These are phyloP conservation scores for Apus apus DNA, from an alignment of 2,113 vertebrate species.

Conservation along the genomic window DNA sequence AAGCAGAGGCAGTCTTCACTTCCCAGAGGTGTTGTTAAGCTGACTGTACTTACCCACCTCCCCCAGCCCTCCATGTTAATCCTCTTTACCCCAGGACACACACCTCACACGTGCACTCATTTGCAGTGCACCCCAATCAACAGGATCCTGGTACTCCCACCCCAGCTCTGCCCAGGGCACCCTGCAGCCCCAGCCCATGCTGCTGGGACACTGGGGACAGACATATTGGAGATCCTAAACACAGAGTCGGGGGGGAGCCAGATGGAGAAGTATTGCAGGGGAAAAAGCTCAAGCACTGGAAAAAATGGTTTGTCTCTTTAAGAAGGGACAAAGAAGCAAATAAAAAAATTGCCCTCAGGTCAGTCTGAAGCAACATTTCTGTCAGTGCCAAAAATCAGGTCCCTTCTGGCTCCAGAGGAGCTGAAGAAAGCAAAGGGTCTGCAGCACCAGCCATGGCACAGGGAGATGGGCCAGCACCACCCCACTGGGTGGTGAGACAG, in stretches of 20 bases:
- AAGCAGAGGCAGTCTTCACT: neutral
- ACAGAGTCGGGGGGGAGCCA: neutral
- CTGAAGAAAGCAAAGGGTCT: neutral
- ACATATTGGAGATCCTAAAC: accelerated
- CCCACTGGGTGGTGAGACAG: neutral
- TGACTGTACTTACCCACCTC: neutral
- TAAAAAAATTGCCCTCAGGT: neutral
- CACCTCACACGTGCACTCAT: accelerated
- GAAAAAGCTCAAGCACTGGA: neutral
- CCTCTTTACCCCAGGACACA: neutral
- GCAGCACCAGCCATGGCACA: accelerated
- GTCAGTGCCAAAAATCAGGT: neutral
- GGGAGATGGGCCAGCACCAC: neutral
- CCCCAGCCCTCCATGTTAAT: neutral
- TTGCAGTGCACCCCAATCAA: accelerated
- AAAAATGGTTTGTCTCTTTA: neutral
- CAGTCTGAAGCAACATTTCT: slow-evolving; percentile 6
- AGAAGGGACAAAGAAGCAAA: neutral
- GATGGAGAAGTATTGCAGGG: neutral
- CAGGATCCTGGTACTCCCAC: neutral
- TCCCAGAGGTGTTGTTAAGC: neutral
- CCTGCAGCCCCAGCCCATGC: neutral
- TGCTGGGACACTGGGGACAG: neutral
- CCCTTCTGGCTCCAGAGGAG: neutral
- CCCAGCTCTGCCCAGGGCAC: neutral